Conservation (phyloP, 2,888 invertebrate genomes). For the Anthophora plumipes region DNA sequence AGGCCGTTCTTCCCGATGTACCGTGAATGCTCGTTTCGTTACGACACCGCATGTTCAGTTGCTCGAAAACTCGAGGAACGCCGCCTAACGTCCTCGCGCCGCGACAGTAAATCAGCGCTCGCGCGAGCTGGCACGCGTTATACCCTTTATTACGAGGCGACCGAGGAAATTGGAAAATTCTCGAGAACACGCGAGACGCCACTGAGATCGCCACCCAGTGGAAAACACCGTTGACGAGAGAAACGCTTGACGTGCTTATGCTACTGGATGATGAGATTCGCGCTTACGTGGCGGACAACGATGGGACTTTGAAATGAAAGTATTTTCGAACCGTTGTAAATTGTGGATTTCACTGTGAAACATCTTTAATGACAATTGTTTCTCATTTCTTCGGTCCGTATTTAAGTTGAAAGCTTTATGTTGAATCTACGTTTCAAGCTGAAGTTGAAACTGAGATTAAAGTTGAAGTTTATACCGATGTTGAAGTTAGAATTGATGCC, state of each 20-base stretch:
- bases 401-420: too few relatives aligned
- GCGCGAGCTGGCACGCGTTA: slow-evolving; percentile 47
- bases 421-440: too few relatives aligned
- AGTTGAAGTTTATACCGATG: too few relatives aligned
- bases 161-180: slow-evolving; percentile 51
- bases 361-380: too few relatives aligned
- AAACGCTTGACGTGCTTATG: background rate
- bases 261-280: background rate
- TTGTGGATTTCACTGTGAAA: too few relatives aligned
- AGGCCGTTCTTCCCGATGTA: slow-evolving; percentile 66
- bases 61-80: slow-evolving; percentile 60
- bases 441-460: too few relatives aligned
- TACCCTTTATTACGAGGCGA: slow-evolving; percentile 39
- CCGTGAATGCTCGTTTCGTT: slow-evolving; percentile 57
- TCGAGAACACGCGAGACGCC: slow-evolving; percentile 19
- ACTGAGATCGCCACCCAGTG: background rate
- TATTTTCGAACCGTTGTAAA: background rate
- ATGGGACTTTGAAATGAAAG: background rate
- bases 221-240: background rate
- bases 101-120: slow-evolving; percentile 60
- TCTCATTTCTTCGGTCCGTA: too few relatives aligned
- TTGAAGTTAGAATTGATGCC: too few relatives aligned
- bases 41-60: slow-evolving; percentile 58
- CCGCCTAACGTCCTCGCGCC: slow-evolving; percentile 57
- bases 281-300: background rate